Evolutionary conservation across 92 coral and sea anemone species (phyloP), one percentile per base, ranked within the genome.

Genomic region (Paramuricea clavata): DNA sequence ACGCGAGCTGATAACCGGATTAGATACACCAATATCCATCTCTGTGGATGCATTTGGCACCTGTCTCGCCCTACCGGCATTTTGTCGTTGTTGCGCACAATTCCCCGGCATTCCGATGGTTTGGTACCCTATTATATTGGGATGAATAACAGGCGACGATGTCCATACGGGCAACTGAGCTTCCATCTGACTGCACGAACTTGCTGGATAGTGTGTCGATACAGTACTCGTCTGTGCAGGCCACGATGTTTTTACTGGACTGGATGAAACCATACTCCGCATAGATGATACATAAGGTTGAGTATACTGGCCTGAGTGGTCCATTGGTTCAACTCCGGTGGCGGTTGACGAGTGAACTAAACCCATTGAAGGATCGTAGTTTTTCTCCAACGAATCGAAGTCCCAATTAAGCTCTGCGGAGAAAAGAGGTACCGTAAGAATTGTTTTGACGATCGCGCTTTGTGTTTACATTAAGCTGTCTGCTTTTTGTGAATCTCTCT

Each of bases 331-430:
- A 3, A 78, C 26, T 11, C 26, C 72, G 12, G 41, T 26, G 12
- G 32, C 73, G 11, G n/a, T 79, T 26, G 84, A 59, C 11, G 82
- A 49, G 12, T 59, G 84, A 2, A 33, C 31, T 7, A 61, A 59
- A 61, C 73, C 73, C 84, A 79, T 56, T 17, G 49, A 0, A n/a
- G 26, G 0, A 22, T 59, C 72, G n/a, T 33, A 23, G 57, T 59
- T 59, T 41, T 25, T 61, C 12, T 59, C 74, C 17, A 79, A 52
- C 12, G 83, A 33, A 79, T 42, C 56, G 61, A 79, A 59, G 36
- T 79, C 84, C 84, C 72, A 79, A 17, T 59, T 79, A 0, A 79
- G 56, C 25, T 79, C 84, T 79, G 73, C n/a, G n/a, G n/a, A n/a
- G n/a, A n/a, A n/a, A n/a, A n/a, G 19, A 47, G 54, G 54, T 15